These are phyloP conservation scores for Arrhopalites spinosus DNA, from an alignment of 2,888 invertebrate genomes.

Conservation along the genomic window DNA sequence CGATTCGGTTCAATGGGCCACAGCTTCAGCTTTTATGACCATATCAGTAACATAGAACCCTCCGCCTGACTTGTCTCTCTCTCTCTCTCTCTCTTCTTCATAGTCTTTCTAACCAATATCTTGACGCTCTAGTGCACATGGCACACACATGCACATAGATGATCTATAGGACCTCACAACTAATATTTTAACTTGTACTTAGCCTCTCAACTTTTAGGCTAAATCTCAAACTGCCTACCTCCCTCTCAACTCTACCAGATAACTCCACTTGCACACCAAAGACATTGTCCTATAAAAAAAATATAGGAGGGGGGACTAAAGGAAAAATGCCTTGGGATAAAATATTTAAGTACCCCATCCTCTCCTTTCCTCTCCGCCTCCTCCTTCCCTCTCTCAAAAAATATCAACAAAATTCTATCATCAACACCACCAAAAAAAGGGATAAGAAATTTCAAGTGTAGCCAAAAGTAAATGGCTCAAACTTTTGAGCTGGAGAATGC, in stretches of 20 bases:
- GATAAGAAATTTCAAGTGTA: too few relatives aligned
- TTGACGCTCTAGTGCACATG: slow-evolving; percentile 28
- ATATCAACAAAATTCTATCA: too few relatives aligned
- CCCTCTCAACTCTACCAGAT: not conserved
- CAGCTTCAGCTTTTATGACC: slow-evolving; percentile 38
- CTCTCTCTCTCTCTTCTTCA: slow-evolving; percentile 10
- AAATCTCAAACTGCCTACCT: not conserved
- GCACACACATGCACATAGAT: slow-evolving; percentile 20
- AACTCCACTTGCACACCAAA: too few relatives aligned
- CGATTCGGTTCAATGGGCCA: slow-evolving; percentile 49
- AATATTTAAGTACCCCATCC: slow-evolving; percentile 1
- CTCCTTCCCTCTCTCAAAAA: not conserved
- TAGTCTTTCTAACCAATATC: slow-evolving; percentile 27
- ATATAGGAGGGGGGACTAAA: not conserved
- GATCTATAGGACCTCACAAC: slow-evolving; percentile 33
- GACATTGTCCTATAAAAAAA: not conserved
- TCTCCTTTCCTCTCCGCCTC: not conserved
- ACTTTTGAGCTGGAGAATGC: too few relatives aligned
- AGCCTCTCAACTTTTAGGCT: slow-evolving; percentile 18
- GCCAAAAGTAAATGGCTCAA: too few relatives aligned
- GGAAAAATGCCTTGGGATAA: not conserved
- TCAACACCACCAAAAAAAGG: too few relatives aligned
- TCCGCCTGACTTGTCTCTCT: slow-evolving; percentile 23
- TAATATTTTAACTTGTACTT: slow-evolving; percentile 35
- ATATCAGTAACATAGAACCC: slow-evolving; percentile 31